Base-by-base conservation (phyloP, 2,888 invertebrate genomes). In the Caenorhabditis sp. region DNA sequence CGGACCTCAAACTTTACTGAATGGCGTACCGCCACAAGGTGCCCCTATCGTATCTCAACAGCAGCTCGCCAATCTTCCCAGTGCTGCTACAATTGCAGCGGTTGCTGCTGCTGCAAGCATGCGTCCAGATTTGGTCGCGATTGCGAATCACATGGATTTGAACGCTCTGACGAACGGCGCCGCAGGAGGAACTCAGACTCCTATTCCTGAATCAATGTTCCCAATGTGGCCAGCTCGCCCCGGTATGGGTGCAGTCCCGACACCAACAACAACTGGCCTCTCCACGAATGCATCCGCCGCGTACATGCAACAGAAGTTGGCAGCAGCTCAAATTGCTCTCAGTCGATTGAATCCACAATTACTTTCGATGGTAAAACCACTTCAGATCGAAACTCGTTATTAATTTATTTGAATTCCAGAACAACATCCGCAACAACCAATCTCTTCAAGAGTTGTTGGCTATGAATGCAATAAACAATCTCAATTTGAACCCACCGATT, bases 61-160 rank as follows among this genome's bases (percentile, higher is more conserved):
- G 24, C 82, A 77, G 51, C 26, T 82, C 5, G n/a, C 64, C 6
- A 35, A 49, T 12, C 59, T 83, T 49, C 77, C 83, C 2, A 83
- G 73, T 38, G 58, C 80, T 10, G 73, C 74, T 12, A 73, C 72
- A 4, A 56, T 79, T 7, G 82, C 64, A 10, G 54, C 69, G 7
- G 63, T 28, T 26, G 68, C 74, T 2, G 75, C 64, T 16, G 80
- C 72, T 4, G 79, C 70, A 2, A 68, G 75, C 2, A 51, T 82
- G 8, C 77, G 82, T 35, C 82, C 82, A 0, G 82, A 82, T 26
- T 41, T 82, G 19, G 59, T 77, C 6, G 77, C 82, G 16, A 26
- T 82, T 16, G 81, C 76, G 2, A 59, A 51, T 31, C 76, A 83
- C 24, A 51, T 74, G 31, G 79, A 83, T 28, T 44, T 82, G 22